Evolutionary conservation across 2,888 invertebrate species (phyloP).

Genomic region (Nymphalis polychloros): DNA sequence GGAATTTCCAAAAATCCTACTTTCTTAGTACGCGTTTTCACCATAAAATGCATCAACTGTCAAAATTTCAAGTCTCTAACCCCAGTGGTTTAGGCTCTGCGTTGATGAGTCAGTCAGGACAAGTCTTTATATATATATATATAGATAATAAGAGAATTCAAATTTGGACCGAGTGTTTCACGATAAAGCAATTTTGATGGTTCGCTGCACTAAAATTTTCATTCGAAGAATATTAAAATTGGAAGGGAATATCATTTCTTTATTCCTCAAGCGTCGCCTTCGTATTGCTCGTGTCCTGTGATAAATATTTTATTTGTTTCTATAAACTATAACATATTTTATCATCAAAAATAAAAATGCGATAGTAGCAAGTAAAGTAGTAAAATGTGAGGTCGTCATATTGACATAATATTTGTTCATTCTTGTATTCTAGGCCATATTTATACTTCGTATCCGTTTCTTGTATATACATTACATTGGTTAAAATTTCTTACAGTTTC

Average conservation of each 20-base stretch:
- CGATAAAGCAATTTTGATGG: conserved; percentile 22
- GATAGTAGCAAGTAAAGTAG: conserved; percentile 18
- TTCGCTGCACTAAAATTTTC: conserved; percentile 26
- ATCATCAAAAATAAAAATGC: conserved; percentile 18
- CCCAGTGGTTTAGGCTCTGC: too few relatives aligned
- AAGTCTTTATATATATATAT: too few relatives aligned
- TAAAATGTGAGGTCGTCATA: conserved; percentile 18
- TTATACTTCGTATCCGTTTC: not conserved
- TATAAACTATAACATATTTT: conserved; percentile 30
- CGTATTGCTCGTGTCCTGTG: conserved; percentile 5
- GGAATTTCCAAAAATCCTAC: too few relatives aligned
- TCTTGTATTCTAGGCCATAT: not conserved
- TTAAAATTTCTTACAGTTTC: too few relatives aligned
- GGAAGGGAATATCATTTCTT: conserved; percentile 28
- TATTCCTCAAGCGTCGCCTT: conserved; percentile 15
- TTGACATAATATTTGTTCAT: conserved; percentile 11
- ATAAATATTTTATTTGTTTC: conserved; percentile 26
- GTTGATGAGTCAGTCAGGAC: too few relatives aligned
- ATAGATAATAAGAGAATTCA: conserved; percentile 1
- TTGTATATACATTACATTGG: not conserved
- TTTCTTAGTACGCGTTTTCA: too few relatives aligned
- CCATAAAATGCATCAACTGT: too few relatives aligned
- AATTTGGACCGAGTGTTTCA: not conserved
- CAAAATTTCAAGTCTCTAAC: too few relatives aligned
- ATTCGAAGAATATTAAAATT: conserved; percentile 30